Percentiles rank a stretch among this genome's conserved stretches.
phyloP scores from a whole-genome alignment of 1,140 invertebrate species.

The Tetraneura akinire region DNA sequence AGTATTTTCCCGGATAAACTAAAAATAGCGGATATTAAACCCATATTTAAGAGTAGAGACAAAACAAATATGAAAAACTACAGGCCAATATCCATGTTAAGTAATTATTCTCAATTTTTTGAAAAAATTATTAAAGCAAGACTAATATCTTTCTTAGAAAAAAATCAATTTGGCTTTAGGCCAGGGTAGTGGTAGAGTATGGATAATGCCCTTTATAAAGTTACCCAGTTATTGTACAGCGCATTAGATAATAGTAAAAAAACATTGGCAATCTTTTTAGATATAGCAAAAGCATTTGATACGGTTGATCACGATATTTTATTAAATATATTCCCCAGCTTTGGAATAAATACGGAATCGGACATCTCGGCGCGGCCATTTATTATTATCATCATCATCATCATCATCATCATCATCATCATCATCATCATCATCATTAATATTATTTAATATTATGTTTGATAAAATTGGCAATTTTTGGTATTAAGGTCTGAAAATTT shows the following conservation, averaged over 20 bases:
- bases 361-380: too few relatives aligned
- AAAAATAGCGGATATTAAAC: slow-evolving; percentile 17
- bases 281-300: slow-evolving; percentile 52
- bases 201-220: not conserved
- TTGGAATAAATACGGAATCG: slow-evolving; percentile 35
- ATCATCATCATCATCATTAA: too few relatives aligned
- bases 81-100: too few relatives aligned
- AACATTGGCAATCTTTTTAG: slow-evolving; percentile 46
- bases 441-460: too few relatives aligned
- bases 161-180: not conserved
- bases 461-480: too few relatives aligned
- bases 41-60: not conserved
- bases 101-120: too few relatives aligned
- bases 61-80: not conserved
- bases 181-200: too few relatives aligned
- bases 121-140: too few relatives aligned
- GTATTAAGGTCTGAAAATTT: too few relatives aligned
- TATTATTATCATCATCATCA: too few relatives aligned
- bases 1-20: slow-evolving; percentile 29
- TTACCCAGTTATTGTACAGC: not conserved
- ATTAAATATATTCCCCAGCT: slow-evolving; percentile 40
- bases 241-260: slow-evolving; percentile 9
- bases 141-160: too few relatives aligned
- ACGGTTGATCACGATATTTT: slow-evolving; percentile 48
- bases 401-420: too few relatives aligned